These are phyloP conservation scores for Eledone cirrhosa DNA, from an alignment of 2,888 invertebrate species.

Conservation along the genomic window DNA sequence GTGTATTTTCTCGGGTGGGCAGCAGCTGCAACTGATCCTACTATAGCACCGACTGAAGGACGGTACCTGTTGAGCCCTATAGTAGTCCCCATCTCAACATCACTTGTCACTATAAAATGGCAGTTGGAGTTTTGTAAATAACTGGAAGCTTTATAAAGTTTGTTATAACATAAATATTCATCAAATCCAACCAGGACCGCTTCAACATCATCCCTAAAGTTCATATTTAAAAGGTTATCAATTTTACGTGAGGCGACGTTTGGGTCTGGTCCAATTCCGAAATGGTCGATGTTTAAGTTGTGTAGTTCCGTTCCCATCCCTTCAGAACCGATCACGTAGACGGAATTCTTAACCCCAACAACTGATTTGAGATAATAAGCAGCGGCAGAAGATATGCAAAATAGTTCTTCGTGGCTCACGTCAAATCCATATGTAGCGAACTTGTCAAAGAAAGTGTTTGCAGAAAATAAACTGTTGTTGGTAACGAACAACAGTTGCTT, in stretches of 20 bases:
- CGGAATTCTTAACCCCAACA: conserved; percentile 77
- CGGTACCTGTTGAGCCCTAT: conserved; percentile 39
- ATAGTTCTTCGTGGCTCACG: conserved; percentile 74
- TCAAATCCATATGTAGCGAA: conserved; percentile 49
- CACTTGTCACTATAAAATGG: conserved; percentile 87
- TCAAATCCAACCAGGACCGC: conserved; percentile 96
- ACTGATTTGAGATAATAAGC: conserved; percentile 80
- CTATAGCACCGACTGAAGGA: conserved; percentile 52
- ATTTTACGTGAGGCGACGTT: conserved; percentile 43
- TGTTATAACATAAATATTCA: conserved; percentile 88
- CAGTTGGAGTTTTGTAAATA: conserved; percentile 76
- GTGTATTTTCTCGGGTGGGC: conserved; percentile 44
- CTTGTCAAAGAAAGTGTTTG: conserved; percentile 44
- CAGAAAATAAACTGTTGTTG: conserved; percentile 53
- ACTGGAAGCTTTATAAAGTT: conserved; percentile 89
- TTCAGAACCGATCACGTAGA: conserved; percentile 82
- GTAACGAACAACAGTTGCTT: conserved; percentile 54
- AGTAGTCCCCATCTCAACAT: conserved; percentile 44
- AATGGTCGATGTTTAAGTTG: conserved; percentile 77
- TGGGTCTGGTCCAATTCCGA: conserved; percentile 73
- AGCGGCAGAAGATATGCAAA: conserved; percentile 82
- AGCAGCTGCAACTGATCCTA: conserved; percentile 43
- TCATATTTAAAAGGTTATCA: conserved; percentile 41
- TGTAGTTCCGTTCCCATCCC: conserved; percentile 87
- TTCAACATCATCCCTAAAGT: conserved; percentile 71